Base-by-base conservation (phyloP, 1,140 invertebrate species). In the Drosophila sproati region DNA sequence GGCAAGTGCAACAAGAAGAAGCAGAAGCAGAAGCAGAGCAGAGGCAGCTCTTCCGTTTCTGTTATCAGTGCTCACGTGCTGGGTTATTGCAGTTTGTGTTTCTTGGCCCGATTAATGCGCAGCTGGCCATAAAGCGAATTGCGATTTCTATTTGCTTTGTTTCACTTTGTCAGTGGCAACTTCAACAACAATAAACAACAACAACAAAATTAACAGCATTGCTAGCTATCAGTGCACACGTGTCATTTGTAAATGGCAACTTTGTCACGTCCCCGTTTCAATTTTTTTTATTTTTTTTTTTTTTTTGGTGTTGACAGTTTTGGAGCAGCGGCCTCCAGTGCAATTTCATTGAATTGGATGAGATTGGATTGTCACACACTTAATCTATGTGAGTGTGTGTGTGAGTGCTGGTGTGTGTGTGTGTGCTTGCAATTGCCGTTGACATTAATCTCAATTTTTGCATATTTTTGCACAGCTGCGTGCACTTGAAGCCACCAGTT, bases 371-470 rank as follows among this genome's bases (percentile, higher is more conserved):
- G 54, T 8, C 52, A 47, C 43, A 35, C 10, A 48, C 61, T 57
- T 39, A 55, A 55, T 37, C 51, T 47, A 7, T 34, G 64, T 39
- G 35, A 54, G 28, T 72, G 10, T 29, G 50, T 28, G 28, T 43
- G 8, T 43, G 28, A 45, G 41, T 45, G 20, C 0, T 20, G 20
- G 20, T 20, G 39, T 32, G 41, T 31, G 39, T 43, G 39, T 45
- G 28, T 2, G 5, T 39, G 52, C 50, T 10, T 34, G 62, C 43
- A 47, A 59, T 57, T 73, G 55, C 59, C 51, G 73, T 74, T 80
- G 82, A 87, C 82, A 87, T 88, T 88, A 88, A 87, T 87, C 82
- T 82, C 54, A 59, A 77, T 87, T 82, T 86, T 79, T 88, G 76
- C 80, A 87, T 87, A 87, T 75, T 69, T 80, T 57, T 47, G 76